Conservation (phyloP, 1,140 invertebrate genomes). For the Macrosteles quadrilineatus region DNA sequence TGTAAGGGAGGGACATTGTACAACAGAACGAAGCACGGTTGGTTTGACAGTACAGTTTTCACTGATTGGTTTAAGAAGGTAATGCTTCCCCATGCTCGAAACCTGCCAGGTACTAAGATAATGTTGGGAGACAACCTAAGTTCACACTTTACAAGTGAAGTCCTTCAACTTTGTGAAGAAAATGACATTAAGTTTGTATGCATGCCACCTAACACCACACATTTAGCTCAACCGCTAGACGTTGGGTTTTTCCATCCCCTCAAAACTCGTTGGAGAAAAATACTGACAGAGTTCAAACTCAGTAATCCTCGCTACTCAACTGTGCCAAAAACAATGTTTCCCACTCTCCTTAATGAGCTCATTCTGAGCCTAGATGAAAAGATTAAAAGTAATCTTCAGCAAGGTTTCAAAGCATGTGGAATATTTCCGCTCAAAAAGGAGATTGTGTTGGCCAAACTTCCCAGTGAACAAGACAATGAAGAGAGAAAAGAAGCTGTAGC, state of each 20-base stretch:
- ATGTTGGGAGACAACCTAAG: slow-evolving; percentile 48
- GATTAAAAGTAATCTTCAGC: no score
- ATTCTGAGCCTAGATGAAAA: no score
- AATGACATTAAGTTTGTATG: slow-evolving; percentile 48
- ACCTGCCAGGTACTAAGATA: slow-evolving; percentile 43
- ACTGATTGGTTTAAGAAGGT: slow-evolving; percentile 43
- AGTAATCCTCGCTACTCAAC: no score
- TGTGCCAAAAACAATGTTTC: no score
- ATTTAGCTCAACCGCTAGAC: slow-evolving; percentile 51
- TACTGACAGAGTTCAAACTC: slow-evolving; percentile 44
- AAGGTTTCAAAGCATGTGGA: no score
- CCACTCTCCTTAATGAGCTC: no score
- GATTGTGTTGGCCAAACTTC: no score
- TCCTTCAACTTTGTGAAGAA: slow-evolving; percentile 44
- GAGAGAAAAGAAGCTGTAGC: no score
- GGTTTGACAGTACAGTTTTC: slow-evolving; percentile 46
- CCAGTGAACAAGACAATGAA: no score
- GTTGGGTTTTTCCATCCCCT: slow-evolving; percentile 47
- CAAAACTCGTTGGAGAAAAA: slow-evolving; percentile 46
- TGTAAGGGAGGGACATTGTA: no score
- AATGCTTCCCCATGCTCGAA: slow-evolving; percentile 41
- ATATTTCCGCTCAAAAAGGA: no score
- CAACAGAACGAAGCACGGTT: slow-evolving; percentile 43
- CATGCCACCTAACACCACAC: slow-evolving; percentile 49
- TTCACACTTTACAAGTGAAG: slow-evolving; percentile 44